Percentiles rank a stretch among this genome's conserved stretches.
phyloP scores from a whole-genome alignment of 2,797 vertebrate genomes.

The Sarcoramphus papa region DNA sequence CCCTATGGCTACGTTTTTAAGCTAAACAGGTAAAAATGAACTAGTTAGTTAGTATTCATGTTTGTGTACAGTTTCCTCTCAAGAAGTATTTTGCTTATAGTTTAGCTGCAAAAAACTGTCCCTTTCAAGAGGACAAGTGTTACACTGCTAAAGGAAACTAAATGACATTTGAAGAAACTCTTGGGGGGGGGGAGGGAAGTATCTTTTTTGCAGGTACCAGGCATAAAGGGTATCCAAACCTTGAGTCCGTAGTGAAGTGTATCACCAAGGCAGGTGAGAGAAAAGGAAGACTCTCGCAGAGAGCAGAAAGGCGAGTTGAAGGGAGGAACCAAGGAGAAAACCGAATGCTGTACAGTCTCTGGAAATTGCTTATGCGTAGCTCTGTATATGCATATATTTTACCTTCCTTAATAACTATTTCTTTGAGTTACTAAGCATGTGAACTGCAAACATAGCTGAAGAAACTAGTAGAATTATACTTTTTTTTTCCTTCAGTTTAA shows the following conservation, averaged over 20 bases:
- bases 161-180: neutral
- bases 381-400: neutral
- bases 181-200: rapidly evolving
- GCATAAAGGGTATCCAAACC: neutral
- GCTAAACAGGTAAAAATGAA: neutral
- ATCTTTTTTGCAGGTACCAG: neutral
- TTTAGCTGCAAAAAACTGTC: neutral
- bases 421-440: neutral
- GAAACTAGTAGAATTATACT: neutral
- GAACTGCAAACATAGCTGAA: neutral
- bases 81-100: neutral
- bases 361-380: neutral
- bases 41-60: neutral
- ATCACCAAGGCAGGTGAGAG: neutral
- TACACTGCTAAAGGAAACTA: neutral
- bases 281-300: neutral
- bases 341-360: neutral
- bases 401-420: neutral
- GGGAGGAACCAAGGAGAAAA: neutral
- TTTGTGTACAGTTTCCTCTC: neutral
- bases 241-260: neutral
- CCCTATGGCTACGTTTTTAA: neutral
- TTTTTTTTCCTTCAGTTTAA: neutral
- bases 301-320: neutral
- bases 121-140: neutral